Conservation (phyloP, 2,797 vertebrate genomes). For the Platyrinchus mystaceus region DNA sequence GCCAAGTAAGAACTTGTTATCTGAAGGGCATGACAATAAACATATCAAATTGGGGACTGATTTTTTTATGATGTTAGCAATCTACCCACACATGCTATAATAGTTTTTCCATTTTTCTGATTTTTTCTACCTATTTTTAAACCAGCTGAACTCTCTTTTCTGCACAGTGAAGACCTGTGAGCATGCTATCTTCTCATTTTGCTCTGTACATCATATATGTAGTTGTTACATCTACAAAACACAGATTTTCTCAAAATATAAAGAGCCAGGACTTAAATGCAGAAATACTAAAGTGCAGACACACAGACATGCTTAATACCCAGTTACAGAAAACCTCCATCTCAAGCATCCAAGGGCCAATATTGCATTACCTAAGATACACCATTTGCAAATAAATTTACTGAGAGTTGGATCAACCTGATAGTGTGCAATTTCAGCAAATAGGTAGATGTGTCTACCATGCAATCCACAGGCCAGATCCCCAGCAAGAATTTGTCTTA, state of each 20-base stretch:
- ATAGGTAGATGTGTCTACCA: neutral
- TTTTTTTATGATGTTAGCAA: neutral
- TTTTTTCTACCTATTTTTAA: neutral
- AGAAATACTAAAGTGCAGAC: neutral
- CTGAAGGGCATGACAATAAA: neutral
- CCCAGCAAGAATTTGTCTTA: neutral
- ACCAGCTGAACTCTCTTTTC: neutral
- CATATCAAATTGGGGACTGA: neutral
- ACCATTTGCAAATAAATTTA: neutral
- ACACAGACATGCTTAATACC: neutral
- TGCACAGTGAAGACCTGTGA: neutral
- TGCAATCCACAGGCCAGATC: neutral
- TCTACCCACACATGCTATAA: slow-evolving; percentile 8
- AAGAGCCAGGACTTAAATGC: neutral
- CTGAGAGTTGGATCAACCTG: neutral
- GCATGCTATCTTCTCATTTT: neutral
- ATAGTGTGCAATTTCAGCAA: neutral
- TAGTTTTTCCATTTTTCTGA: neutral
- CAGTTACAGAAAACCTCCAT: neutral
- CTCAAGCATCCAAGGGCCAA: neutral
- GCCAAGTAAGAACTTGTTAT: neutral
- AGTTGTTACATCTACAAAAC: neutral
- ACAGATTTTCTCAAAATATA: neutral
- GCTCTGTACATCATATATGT: neutral
- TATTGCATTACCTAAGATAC: neutral